Evolutionary conservation across 2,113 vertebrate genomes (phyloP).

Genomic region (Pipa parva): DNA sequence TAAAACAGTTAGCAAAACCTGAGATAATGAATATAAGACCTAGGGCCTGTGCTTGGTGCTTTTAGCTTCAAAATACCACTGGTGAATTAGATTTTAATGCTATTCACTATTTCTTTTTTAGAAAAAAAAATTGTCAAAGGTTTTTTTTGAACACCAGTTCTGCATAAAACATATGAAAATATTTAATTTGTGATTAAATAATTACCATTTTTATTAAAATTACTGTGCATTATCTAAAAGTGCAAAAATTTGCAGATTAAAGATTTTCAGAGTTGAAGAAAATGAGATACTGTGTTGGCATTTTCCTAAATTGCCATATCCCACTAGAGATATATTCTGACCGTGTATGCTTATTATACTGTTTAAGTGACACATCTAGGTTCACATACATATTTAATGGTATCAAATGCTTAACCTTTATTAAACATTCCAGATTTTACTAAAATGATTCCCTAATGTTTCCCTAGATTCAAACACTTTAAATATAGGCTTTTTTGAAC

Average conservation of each 20-base stretch:
- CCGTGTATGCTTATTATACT: conserved; percentile 19
- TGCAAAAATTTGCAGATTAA: neutral
- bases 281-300: neutral
- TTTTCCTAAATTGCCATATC: conserved; percentile 2
- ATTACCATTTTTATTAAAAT: too few relatives aligned
- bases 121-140: too few relatives aligned
- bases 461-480: conserved; percentile 9
- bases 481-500: conserved; percentile 13
- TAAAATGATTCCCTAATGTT: conserved; percentile 13
- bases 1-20: too few relatives aligned
- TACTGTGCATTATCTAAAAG: too few relatives aligned
- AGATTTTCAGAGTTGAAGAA: neutral
- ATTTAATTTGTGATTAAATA: too few relatives aligned
- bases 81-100: too few relatives aligned
- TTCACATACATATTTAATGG: conserved; percentile 15
- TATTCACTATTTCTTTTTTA: too few relatives aligned
- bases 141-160: too few relatives aligned
- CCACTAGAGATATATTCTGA: conserved; percentile 12
- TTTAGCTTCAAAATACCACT: too few relatives aligned
- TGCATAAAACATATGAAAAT: too few relatives aligned
- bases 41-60: too few relatives aligned
- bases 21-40: too few relatives aligned
- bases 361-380: conserved; percentile 23
- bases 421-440: conserved; percentile 15
- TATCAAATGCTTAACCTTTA: conserved; percentile 14